A percentile compares a stretch with the other conserved stretches of the same genome.
These are phyloP conservation scores for Botia kubotai DNA, from an alignment of 2,797 vertebrate species.

Conservation along the genomic window DNA sequence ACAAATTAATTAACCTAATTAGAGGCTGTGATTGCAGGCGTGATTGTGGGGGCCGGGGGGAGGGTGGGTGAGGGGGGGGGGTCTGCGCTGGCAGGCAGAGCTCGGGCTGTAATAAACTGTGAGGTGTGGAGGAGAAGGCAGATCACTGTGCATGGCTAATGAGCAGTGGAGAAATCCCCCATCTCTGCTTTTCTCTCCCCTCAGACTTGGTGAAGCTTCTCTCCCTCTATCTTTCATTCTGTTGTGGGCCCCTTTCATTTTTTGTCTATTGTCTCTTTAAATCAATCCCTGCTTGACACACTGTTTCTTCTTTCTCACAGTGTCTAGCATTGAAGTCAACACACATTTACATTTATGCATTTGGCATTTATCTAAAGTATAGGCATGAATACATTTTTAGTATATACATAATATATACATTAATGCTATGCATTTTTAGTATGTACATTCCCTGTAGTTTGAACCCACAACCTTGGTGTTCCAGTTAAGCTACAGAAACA, in stretches of 20 bases:
- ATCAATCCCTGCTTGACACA: slow-evolving; percentile 12
- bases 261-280: slow-evolving; percentile 25
- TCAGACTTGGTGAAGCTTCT: slow-evolving; percentile 1
- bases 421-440: neutral
- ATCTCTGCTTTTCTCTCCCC: slow-evolving; percentile 51
- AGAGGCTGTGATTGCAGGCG: slow-evolving; percentile 99
- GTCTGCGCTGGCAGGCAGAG: slow-evolving; percentile 90
- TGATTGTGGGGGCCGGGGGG: slow-evolving; percentile 86
- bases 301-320: slow-evolving; percentile 4
- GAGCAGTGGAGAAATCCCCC: slow-evolving; percentile 70
- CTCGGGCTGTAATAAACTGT: slow-evolving; percentile 92
- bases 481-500: neutral
- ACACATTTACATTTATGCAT: slow-evolving; percentile 1
- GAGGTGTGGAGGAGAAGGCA: slow-evolving; percentile 95
- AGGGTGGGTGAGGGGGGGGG: slow-evolving; percentile 69
- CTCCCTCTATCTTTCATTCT: slow-evolving; percentile 25
- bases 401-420: no score
- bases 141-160: slow-evolving; percentile 93
- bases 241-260: slow-evolving; percentile 27
- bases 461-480: neutral
- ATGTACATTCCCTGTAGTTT: neutral
- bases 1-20: slow-evolving; percentile 99
- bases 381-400: no score
- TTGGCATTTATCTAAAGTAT: neutral
- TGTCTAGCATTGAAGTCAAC: neutral